Percentiles rank a stretch among this genome's conserved stretches.
Evolutionary conservation across 2,888 invertebrate species (phyloP).

Genomic region (Eustalomyia histrio): DNA sequence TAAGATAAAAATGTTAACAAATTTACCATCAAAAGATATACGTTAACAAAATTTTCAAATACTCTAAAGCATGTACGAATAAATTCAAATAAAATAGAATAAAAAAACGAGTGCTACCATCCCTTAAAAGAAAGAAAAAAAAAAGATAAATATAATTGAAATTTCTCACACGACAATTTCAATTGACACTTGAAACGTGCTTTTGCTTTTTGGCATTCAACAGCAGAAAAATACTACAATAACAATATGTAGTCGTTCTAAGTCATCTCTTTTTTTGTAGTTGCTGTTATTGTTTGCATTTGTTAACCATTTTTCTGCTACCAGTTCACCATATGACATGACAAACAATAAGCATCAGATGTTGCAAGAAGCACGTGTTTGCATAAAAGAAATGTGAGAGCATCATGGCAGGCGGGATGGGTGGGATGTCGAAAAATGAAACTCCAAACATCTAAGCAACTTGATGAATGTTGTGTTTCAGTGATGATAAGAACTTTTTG

Average conservation of each 20-base stretch:
- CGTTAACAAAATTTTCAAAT: no score
- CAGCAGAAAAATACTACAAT: neutral
- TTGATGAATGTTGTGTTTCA: neutral
- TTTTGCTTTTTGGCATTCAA: conserved; percentile 36
- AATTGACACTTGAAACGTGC: conserved; percentile 66
- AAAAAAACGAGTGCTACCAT: neutral
- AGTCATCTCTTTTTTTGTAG: conserved; percentile 32
- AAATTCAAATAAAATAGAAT: neutral
- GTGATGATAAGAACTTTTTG: no score
- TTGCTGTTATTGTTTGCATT: conserved; percentile 30
- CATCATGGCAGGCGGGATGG: conserved; percentile 10
- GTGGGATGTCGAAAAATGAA: neutral
- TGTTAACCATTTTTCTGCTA: conserved; percentile 24
- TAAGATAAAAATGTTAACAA: no score
- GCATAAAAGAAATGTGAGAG: conserved; percentile 23
- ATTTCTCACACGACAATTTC: conserved; percentile 65
- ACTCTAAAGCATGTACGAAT: neutral
- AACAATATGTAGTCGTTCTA: conserved; percentile 23
- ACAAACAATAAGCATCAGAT: conserved; percentile 61
- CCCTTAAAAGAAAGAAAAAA: conserved; percentile 22
- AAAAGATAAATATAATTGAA: conserved; percentile 64
- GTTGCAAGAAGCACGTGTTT: conserved; percentile 57
- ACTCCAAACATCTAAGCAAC: neutral
- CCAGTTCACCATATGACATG: conserved; percentile 45
- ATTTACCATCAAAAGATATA: no score